Percentiles rank a stretch among this genome's conserved stretches.
Evolutionary conservation across 2,797 vertebrate species (phyloP).

Genomic region (Ataeniobius toweri): DNA sequence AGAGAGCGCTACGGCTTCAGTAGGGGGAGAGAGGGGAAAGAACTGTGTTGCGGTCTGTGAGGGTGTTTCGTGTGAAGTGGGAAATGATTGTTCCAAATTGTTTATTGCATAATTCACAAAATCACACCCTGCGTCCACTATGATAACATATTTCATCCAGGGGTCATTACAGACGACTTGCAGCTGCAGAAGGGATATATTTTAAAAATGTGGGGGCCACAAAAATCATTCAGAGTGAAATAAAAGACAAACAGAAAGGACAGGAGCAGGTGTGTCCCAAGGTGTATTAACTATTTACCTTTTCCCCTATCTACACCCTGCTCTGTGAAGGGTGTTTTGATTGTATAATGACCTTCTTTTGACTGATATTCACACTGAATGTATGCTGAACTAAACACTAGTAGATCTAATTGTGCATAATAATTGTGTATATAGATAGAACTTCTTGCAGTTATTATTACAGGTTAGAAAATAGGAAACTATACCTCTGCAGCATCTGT

Average conservation of each 20-base stretch:
- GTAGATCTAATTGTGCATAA: neutral
- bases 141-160: conserved; percentile 13
- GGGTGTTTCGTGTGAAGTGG: conserved; percentile 67
- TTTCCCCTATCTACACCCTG: neutral
- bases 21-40: conserved; percentile 16
- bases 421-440: neutral
- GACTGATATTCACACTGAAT: neutral
- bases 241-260: neutral
- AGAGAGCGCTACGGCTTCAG: conserved; percentile 6
- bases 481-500: neutral
- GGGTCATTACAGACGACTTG: neutral
- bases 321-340: neutral
- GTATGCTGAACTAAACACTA: neutral
- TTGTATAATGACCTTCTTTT: neutral
- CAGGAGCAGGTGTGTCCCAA: neutral
- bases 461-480: neutral
- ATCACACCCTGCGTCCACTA: conserved; percentile 37
- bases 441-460: neutral
- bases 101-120: conserved; percentile 72
- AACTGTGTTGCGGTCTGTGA: conserved; percentile 51
- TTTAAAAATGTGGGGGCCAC: neutral
- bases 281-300: neutral
- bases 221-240: neutral
- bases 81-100: conserved; percentile 74
- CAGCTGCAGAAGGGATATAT: neutral